Base-by-base conservation (phyloP, 2,797 vertebrate species). In the Diplodus sargus region DNA sequence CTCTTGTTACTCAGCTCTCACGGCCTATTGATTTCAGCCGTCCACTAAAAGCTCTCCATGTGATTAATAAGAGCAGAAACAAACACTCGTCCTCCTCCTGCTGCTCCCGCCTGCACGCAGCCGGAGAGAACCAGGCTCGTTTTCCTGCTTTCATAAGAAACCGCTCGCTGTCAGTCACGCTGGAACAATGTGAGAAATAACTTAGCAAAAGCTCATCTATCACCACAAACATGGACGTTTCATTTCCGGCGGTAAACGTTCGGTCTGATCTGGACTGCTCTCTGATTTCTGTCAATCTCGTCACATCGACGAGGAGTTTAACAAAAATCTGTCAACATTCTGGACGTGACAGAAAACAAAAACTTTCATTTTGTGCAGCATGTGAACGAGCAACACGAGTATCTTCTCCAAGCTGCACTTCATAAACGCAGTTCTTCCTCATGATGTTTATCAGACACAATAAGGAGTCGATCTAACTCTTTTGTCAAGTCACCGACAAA, bases 1-100 rank as follows among this genome's bases (percentile, higher is more conserved):
- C 61, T 48, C 52, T 64, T 56, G 53, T 73, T 86, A 57, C 47
- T 65, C 70, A 56, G 67, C 65, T 51, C 15, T 53, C 57, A 39
- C 18, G 0, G 23, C 2, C 22, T 68, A 81, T 74, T 79, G 64
- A 83, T 77, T 78, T 22, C 45, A 66, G 4, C 64, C 22, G 47
- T 69, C 61, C 48, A 48, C 28, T 22, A 9, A 23, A 57, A 69
- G 25, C 48, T 53, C 62, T 71, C 14, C 11, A 22, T 23, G 42
- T 60, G 69, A 73, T 68, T 25, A 51, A 4, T 17, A 5, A 51
- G 66, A 63, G 23, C 5, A 70, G 65, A 74, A 18, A 60, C 28
- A 64, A 77, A 43, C 49, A 18, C 20, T 51, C 15, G 0, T 75
- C 59, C 51, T 63, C 56, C 15, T 67, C 56, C 54, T 30, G 60